Base-by-base conservation (phyloP, 1,140 invertebrate species). In the Yoshiicerus persimilis region DNA sequence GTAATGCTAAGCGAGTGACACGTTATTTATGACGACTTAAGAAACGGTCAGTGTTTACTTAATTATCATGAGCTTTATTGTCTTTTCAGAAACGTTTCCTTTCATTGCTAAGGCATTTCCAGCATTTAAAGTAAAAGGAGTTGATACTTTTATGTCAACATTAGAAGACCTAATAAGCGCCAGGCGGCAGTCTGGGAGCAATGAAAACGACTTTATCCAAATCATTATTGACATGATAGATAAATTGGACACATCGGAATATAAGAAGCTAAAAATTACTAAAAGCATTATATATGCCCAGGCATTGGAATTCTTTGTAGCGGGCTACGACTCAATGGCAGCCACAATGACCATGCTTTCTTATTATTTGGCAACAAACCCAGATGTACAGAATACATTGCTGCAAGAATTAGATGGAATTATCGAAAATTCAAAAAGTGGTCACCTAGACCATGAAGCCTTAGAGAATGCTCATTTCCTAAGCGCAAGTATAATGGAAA, bases 291-390 rank as follows among this genome's bases (percentile, higher is more conserved):
- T 91, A 3, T 38, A 90, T 23, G 89, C 87, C 1, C 91, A 92
- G 75, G 89, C 89, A 11, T 25, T 92, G 11, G 39, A 89, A 1
- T 91, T 91, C 66, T 87, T 92, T 47, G n/a, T 91, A 23, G 91
- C 90, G 2, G 91, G 91, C 95, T 94, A 89, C 64, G 95, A 96
- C 91, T 95, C 95, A 0, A 93, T 94, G 0, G 92, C 94, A 0
- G 93, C 93, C 0, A 92, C 88, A 2, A 34, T 91, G 36, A 85
- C 89, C 16, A 88, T 90, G 16, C 25, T 93, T 0, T 89, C 94
- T 2, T 93, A 93, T 75, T 93, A 94, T 87, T 90, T 96, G 34
- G 94, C 95, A 4, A 90, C 92, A 20, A 91, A 95, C 87, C 94
- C 92, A 1, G 92, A 93, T 0, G 90, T 95, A 20, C 95, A 95